These are phyloP conservation scores for Raillietiella orientalis DNA, from an alignment of 2,888 invertebrate species.

Conservation along the genomic window DNA sequence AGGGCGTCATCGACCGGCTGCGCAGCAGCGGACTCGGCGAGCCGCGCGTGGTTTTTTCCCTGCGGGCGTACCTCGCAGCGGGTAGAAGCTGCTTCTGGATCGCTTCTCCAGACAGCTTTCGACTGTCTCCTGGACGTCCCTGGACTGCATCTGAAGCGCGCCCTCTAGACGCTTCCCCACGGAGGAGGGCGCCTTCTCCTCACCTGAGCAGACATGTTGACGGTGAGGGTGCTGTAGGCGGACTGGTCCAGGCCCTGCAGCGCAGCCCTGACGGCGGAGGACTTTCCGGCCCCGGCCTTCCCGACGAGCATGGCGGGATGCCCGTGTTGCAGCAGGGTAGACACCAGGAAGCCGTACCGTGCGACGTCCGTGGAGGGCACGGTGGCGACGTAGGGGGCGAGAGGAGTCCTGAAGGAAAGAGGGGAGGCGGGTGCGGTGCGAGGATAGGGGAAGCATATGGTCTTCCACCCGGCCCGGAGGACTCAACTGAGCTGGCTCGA, in stretches of 20 bases:
- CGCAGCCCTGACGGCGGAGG: constrained; percentile 37
- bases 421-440: too few relatives aligned
- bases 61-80: constrained; percentile 25
- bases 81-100: constrained; percentile 49
- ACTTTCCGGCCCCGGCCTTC: constrained; percentile 48
- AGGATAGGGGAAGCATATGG: too few relatives aligned
- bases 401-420: too few relatives aligned
- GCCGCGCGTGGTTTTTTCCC: too few relatives aligned
- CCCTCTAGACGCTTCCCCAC: not conserved
- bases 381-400: constrained; percentile 41
- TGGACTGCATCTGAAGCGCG: constrained; percentile 30
- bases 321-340: constrained; percentile 25
- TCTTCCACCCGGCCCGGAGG: too few relatives aligned
- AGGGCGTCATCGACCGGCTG: too few relatives aligned
- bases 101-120: constrained; percentile 60
- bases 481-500: too few relatives aligned
- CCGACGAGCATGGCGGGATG: constrained; percentile 44
- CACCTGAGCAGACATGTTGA: constrained; percentile 58
- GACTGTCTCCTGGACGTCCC: constrained; percentile 48
- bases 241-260: constrained; percentile 21
- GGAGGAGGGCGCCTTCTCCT: too few relatives aligned
- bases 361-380: constrained; percentile 65
- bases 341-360: constrained; percentile 40
- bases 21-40: too few relatives aligned
- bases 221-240: constrained; percentile 27